Base-by-base conservation (phyloP, 2,888 invertebrate species). In the Drosophila ezoana region DNA sequence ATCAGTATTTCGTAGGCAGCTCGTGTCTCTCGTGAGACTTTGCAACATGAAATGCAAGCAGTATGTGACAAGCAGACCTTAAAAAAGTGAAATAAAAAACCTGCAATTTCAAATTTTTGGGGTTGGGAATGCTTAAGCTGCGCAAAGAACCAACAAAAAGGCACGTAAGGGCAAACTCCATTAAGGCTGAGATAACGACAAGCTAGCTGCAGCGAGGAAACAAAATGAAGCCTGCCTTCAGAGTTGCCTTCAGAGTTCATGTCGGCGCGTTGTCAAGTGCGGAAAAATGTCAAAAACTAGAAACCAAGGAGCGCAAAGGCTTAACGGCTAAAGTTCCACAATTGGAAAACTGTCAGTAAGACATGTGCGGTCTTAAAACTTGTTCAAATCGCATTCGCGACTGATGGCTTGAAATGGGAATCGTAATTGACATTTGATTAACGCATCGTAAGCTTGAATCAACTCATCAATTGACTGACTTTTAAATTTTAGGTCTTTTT, bases 271-370 rank as follows among this genome's bases (percentile, higher is more conserved):
- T 9, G 44, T 16, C 37, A 51, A 33, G 10, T 20, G 16, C n/a
- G 35, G 20, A 11, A 14, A n/a, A 45, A 41, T 3, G 37, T 16
- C 13, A 35, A 32, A 28, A 63, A 35, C 37, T 37, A n/a, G 20
- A 51, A 38, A 23, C n/a, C 23, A 13, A 33, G 28, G 13, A 45
- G 20, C 1, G 4, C 33, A 10, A n/a, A 9, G 18, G 45, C 10
- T 23, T 45, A 32, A 45, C 54, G 23, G 43, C 38, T 16, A 53
- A 40, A 71, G 73, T 65, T 72, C 18, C 48, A 5, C 44, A 66
- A 72, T 72, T 65, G 66, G 53, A 58, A 49, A 49, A 23, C 52
- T 72, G 72, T 65, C 66, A 65, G 40, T 11, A 2, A 38, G 28
- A 10, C 47, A 63, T 62, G 62, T 62, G 41, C 18, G 41, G 10